A percentile compares a stretch with the other conserved stretches of the same genome.
Evolutionary conservation across 1,140 invertebrate species (phyloP).

Genomic region (Palaemon carinicauda): DNA sequence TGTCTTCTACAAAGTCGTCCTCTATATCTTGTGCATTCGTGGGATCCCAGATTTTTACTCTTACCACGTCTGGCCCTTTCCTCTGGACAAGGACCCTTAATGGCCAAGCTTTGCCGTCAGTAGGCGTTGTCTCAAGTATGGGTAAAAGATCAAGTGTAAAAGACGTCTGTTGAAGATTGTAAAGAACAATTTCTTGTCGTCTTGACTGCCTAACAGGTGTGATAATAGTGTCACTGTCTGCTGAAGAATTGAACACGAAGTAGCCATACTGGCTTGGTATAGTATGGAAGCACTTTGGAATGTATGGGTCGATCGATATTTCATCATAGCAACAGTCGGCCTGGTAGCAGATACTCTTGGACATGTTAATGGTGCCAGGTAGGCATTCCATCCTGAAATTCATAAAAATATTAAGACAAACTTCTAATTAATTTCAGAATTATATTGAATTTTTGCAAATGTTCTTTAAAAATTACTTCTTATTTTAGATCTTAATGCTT

Average conservation of each 20-base stretch:
- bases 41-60: constrained; percentile 17
- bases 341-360: background rate
- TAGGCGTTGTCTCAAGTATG: background rate
- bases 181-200: too few species aligned
- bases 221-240: background rate
- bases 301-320: background rate
- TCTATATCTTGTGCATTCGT: background rate
- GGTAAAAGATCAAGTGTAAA: background rate
- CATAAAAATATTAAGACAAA: background rate
- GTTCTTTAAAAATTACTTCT: too few species aligned
- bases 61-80: constrained; percentile 13
- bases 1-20: background rate
- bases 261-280: constrained; percentile 47
- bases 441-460: too few species aligned
- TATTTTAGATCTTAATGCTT: too few species aligned
- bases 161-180: background rate
- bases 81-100: constrained; percentile 22
- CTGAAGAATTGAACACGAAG: background rate
- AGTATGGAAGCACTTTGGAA: constrained; percentile 48
- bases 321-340: constrained; percentile 45
- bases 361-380: background rate
- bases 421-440: too few species aligned
- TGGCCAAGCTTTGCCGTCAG: background rate
- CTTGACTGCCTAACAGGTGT: too few species aligned
- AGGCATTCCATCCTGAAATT: constrained; percentile 58